phyloP scores from a whole-genome alignment of 2,113 vertebrate species.

The Ramphastos sulfuratus region DNA sequence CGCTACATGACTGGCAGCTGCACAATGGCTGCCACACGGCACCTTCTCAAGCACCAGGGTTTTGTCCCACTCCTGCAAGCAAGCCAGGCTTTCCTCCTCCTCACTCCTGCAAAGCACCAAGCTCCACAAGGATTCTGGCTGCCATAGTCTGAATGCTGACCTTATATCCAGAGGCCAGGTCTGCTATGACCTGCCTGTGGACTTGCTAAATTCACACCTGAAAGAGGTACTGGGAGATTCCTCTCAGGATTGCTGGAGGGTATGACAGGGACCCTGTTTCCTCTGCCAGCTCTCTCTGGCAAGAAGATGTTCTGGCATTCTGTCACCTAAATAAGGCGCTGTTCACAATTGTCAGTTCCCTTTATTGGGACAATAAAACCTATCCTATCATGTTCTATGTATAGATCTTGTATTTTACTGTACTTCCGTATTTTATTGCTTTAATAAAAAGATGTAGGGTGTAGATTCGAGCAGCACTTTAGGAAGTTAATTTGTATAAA shows the following conservation, averaged over 20 bases:
- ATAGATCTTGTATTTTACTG: constrained; percentile 33
- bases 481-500: constrained; percentile 40
- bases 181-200: not conserved
- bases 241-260: not conserved
- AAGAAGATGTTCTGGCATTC: not conserved
- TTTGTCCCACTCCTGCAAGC: not conserved
- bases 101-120: not conserved
- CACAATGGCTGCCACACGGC: accelerated
- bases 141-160: accelerated
- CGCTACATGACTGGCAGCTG: not conserved
- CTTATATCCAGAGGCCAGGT: not conserved
- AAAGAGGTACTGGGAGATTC: not conserved
- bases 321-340: not conserved
- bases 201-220: not conserved
- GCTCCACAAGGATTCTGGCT: not conserved
- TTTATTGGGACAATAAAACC: constrained; percentile 57
- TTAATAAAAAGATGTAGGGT: constrained; percentile 60
- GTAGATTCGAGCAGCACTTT: not conserved
- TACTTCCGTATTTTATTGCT: constrained; percentile 59
- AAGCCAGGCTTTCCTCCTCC: not conserved
- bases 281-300: not conserved
- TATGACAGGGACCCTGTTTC: accelerated
- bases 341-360: not conserved
- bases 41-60: not conserved
- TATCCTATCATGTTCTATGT: not conserved